phyloP scores from a whole-genome alignment of 1,140 invertebrate genomes.

The Choristoneura fumiferana region DNA sequence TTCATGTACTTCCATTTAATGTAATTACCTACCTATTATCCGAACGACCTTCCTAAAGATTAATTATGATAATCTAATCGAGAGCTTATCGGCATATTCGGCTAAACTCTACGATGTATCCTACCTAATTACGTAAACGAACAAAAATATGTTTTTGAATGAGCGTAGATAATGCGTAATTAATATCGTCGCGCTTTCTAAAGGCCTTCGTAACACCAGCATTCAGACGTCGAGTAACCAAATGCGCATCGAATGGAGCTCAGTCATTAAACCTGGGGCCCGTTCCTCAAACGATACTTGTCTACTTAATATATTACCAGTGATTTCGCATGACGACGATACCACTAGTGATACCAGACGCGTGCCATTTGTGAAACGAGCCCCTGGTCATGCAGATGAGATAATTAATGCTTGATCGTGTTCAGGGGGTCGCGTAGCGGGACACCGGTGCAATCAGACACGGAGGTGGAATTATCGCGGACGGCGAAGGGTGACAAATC shows the following conservation, averaged over 20 bases:
- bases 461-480: conserved; percentile 92
- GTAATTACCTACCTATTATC: background rate
- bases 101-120: background rate
- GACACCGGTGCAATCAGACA: conserved; percentile 94
- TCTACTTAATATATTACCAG: too few species aligned
- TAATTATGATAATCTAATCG: conserved; percentile 15
- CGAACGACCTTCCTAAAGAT: background rate
- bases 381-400: too few species aligned
- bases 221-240: background rate
- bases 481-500: conserved; percentile 80
- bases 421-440: conserved; percentile 82
- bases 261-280: background rate
- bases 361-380: too few species aligned
- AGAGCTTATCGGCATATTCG: background rate
- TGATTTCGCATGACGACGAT: too few species aligned
- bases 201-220: background rate
- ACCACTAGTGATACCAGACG: too few species aligned
- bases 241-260: background rate
- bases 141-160: conserved; percentile 7
- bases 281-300: too few species aligned
- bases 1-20: background rate
- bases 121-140: background rate
- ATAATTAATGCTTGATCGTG: conserved; percentile 16
- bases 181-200: conserved; percentile 17
- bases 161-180: conserved; percentile 4